Evolutionary conservation across 2,113 vertebrate species (phyloP).

Genomic region (Pygoscelis antarcticus): DNA sequence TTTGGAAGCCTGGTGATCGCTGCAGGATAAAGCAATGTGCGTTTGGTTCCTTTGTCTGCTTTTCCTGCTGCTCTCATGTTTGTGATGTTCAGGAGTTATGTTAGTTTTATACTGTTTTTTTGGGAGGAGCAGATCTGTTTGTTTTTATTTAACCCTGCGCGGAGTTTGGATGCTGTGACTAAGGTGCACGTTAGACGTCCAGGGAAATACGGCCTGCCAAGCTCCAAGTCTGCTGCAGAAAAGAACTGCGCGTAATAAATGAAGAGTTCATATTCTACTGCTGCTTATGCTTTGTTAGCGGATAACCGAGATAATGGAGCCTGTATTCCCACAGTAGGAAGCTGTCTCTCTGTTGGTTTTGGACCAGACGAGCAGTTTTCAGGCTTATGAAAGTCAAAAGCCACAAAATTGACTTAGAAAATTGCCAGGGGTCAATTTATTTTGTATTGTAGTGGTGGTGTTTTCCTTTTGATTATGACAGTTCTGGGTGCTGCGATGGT

Average conservation of each 20-base stretch:
- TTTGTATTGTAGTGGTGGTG: neutral
- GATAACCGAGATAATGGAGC: conserved; percentile 27
- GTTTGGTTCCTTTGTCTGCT: neutral
- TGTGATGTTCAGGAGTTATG: neutral
- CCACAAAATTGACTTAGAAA: neutral
- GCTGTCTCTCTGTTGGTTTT: conserved; percentile 37
- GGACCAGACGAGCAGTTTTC: conserved; percentile 10
- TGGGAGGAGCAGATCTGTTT: neutral
- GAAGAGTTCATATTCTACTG: neutral
- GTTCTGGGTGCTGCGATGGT: fast-evolving
- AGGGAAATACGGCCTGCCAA: neutral
- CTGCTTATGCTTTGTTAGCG: neutral
- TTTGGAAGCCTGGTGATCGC: neutral
- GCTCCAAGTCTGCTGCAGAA: neutral
- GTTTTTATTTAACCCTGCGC: neutral
- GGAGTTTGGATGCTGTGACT: neutral
- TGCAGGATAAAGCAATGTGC: neutral
- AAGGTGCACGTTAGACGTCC: neutral
- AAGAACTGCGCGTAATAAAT: neutral
- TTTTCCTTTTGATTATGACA: neutral
- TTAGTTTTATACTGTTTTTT: neutral
- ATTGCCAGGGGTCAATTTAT: conserved; percentile 36
- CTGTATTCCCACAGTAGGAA: conserved; percentile 1
- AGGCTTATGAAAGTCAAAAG: conserved; percentile 53
- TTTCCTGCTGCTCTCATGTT: neutral